Evolutionary conservation across 2,797 vertebrate genomes (phyloP), one percentile per base, ranked within the genome.

Genomic region (Catharus ustulatus): DNA sequence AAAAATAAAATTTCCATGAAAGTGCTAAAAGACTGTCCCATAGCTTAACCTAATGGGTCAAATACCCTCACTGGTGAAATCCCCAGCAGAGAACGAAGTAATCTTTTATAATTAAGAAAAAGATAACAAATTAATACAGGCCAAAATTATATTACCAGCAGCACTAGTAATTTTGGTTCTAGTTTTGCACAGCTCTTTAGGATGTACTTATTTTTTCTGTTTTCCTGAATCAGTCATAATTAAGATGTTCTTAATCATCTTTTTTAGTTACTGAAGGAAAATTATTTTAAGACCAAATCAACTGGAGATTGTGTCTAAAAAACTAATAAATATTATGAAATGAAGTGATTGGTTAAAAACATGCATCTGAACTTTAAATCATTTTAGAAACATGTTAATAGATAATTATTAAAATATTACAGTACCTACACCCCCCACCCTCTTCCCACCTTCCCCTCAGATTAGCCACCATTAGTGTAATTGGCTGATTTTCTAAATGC

Each of bases 381-480:
- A 42, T 73, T 94, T 91, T 51, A 89, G 24, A 85, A 79, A 87
- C 11, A 23, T 34, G 9, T 18, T 62, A 75, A 66, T 61, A 73
- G 3, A 62, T 42, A 73, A 69, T 66, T 63, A 49, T 73, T 5
- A n/a, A 67, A 84, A 71, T 74, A 74, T 49, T 81, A 79, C 14
- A 84, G 30, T 52, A 74, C 4, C n/a, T 51, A 13, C 67, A 3
- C 3, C 0, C 0, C 2, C 2, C 17, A 15, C 7, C 4, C 16
- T 67, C 34, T 80, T 85, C 34, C 29, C 36, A 64, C 8, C 16
- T 64, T 46, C 7, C 14, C 38, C 9, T 77, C 36, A 52, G 29
- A 29, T 67, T 71, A 87, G 40, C 24, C 32, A 62, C 17, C 51
- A 38, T 69, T 64, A 62, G 11, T 26, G 4, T 77, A 94, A 93